Base-by-base conservation (phyloP, 2,797 vertebrate species). In the Micropoecilia bifurca region DNA sequence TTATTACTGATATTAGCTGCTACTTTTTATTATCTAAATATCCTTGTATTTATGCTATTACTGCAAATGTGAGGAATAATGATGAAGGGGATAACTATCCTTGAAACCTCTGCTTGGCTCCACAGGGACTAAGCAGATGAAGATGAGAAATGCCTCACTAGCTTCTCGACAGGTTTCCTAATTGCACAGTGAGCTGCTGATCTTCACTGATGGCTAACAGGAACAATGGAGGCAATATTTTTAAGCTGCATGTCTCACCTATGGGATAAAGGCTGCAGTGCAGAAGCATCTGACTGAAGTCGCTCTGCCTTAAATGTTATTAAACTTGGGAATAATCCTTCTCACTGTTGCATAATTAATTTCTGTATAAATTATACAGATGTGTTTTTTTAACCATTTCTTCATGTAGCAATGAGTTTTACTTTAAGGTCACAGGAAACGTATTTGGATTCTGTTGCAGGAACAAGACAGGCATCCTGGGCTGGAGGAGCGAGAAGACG, bases 401-500 rank as follows among this genome's bases (percentile, higher is more conserved):
- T 16, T 7, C 18, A 50, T 6, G n/a, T 66, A 61, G 61, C 28
- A 74, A 12, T 28, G 28, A 57, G 63, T 1, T 3, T 59, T 3
- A 69, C 0, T 55, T 76, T 1, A 6, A 50, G 14, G 39, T 0
- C 6, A 18, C 20, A 6, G 47, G 22, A 39, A 72, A 39, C 33
- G 71, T 45, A 84, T 33, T 36, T 69, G 12, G 18, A n/a, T 66
- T 79, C 53, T 80, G 36, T 95, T 90, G 43, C 94, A 99, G 98
- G 95, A 99, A 99, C 90, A 99, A 98, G 92, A 97, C 98, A 0
- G 98, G 98, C 39, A 98, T 99, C 85, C 95, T 99, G 90, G 97
- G 98, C 88, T 99, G 98, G 98, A 97, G 97, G 80, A 99, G 97
- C 0, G 98, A 99, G 96, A 99, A 98, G 96, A 98, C 96, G 0